Percentiles rank a stretch among this genome's conserved stretches.
Conservation (phyloP, 2,113 vertebrate species). For the Ondatra zibethicus region DNA sequence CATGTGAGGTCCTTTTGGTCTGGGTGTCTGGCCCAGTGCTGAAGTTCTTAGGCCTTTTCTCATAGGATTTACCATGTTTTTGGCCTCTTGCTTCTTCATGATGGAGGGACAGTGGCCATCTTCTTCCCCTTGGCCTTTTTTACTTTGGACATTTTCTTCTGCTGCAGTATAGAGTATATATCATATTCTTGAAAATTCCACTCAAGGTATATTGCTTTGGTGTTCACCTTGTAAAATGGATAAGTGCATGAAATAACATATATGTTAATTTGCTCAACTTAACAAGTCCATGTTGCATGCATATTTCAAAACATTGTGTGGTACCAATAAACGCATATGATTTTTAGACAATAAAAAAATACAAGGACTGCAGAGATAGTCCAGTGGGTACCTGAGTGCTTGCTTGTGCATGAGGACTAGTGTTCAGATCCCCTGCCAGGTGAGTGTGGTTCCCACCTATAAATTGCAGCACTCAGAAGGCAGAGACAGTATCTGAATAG, state of each 20-base stretch:
- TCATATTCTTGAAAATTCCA: background rate
- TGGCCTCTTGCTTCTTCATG: background rate
- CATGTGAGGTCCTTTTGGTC: background rate
- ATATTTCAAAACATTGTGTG: background rate
- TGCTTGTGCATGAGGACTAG: background rate
- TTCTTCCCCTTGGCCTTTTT: background rate
- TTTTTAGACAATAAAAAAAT: background rate
- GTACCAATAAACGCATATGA: background rate
- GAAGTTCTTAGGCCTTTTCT: background rate
- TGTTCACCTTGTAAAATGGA: background rate
- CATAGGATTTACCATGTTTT: background rate
- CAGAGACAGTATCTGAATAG: background rate
- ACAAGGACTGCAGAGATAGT: background rate
- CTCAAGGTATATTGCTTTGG: background rate
- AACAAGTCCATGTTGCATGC: background rate
- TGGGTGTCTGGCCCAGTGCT: background rate
- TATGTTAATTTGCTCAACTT: background rate
- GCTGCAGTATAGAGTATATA: background rate
- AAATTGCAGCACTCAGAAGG: background rate
- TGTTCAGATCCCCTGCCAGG: background rate
- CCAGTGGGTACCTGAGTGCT: background rate
- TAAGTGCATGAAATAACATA: background rate
- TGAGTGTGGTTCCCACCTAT: no score
- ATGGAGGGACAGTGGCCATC: background rate
- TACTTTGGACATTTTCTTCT: background rate